Evolutionary conservation across 2,113 vertebrate species (phyloP).

Genomic region (Athene cunicularia): DNA sequence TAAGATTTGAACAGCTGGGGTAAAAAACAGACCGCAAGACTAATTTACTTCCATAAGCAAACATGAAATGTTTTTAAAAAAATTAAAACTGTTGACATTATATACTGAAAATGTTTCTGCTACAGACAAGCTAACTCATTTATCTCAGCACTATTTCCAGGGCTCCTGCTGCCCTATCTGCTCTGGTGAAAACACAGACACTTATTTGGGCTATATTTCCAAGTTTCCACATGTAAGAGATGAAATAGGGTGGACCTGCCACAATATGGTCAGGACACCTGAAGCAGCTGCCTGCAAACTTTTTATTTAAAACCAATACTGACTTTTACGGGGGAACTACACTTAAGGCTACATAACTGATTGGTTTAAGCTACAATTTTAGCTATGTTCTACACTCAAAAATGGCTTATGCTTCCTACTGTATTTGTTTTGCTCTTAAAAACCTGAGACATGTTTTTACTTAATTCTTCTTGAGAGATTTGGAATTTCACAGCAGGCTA

Average conservation of each 20-base stretch:
- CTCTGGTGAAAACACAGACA: not conserved
- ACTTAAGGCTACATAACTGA: not conserved
- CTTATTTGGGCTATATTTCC: not conserved
- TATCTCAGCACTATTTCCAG: not conserved
- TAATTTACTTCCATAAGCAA: not conserved
- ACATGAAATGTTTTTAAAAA: not conserved
- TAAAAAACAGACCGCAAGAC: not conserved
- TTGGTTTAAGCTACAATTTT: conserved; percentile 1
- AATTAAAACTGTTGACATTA: not conserved
- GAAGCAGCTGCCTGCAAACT: not conserved
- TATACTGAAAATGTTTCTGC: not conserved
- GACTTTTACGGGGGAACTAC: not conserved
- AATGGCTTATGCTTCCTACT: conserved; percentile 66
- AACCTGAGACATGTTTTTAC: conserved; percentile 58
- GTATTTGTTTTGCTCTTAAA: conserved; percentile 46
- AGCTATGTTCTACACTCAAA: not conserved
- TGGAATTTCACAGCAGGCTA: not conserved
- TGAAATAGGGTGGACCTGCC: not conserved
- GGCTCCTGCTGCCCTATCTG: not conserved
- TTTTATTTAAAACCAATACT: not conserved
- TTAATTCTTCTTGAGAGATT: not conserved
- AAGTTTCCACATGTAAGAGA: not conserved
- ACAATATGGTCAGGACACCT: not conserved
- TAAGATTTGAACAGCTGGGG: not conserved
- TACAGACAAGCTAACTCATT: not conserved